phyloP scores from a whole-genome alignment of 1,140 invertebrate species.

The Heliconius himera region DNA sequence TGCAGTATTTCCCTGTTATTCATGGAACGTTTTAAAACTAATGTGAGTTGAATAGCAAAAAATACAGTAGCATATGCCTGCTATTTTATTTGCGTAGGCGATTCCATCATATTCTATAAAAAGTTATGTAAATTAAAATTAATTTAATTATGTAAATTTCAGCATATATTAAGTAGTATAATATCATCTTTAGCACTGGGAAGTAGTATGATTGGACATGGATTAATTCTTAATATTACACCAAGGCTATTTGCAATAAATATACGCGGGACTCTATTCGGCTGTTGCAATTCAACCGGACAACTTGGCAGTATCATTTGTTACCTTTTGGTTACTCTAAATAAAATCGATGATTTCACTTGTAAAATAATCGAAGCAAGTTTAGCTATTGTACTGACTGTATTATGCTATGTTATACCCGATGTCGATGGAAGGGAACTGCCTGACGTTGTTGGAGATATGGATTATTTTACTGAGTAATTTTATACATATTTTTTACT shows the following conservation, averaged over 20 bases:
- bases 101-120: background rate
- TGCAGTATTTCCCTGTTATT: slow-evolving; percentile 43
- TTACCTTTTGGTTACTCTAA: slow-evolving; percentile 52
- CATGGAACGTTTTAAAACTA: slow-evolving; percentile 35
- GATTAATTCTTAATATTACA: slow-evolving; percentile 61
- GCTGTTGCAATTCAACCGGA: slow-evolving; percentile 60
- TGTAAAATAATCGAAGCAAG: slow-evolving; percentile 44
- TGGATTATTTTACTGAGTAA: slow-evolving; percentile 75
- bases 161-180: slow-evolving; percentile 44
- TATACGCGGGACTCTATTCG: slow-evolving; percentile 59
- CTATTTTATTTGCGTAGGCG: slow-evolving; percentile 21
- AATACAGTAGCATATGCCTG: background rate
- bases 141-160: slow-evolving; percentile 31
- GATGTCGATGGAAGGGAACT: slow-evolving; percentile 69
- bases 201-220: slow-evolving; percentile 53
- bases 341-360: slow-evolving; percentile 41
- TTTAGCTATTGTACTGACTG: slow-evolving; percentile 44
- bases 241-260: slow-evolving; percentile 66
- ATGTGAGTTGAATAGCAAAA: slow-evolving; percentile 47
- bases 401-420: slow-evolving; percentile 52
- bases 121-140: background rate
- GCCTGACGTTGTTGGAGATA: slow-evolving; percentile 68
- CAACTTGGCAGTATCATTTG: slow-evolving; percentile 63
- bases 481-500: background rate
- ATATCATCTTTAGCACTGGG: slow-evolving; percentile 51